Conservation (phyloP, 92 coral and sea anemone genomes). For the Parazoanthus darwini region DNA sequence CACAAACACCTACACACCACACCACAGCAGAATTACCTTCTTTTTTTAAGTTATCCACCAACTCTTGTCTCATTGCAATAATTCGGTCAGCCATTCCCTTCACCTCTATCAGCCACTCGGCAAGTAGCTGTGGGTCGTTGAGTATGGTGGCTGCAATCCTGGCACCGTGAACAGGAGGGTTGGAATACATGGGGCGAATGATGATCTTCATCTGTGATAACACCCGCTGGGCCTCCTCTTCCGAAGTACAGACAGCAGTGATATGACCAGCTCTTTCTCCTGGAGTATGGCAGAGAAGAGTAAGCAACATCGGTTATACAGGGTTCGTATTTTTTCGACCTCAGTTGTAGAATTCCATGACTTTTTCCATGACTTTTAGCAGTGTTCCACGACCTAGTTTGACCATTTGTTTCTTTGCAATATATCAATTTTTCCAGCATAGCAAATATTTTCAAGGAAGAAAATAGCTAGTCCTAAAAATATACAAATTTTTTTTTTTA, state of each 20-base stretch:
- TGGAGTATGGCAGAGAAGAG: constrained; percentile 21
- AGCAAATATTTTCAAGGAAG: too few species aligned
- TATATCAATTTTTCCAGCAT: too few species aligned
- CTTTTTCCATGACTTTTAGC: too few species aligned
- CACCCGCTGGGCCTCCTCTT: constrained; percentile 91
- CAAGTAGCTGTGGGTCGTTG: constrained; percentile 74
- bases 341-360: too few species aligned
- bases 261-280: constrained; percentile 94
- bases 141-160: constrained; percentile 77
- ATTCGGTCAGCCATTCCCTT: constrained; percentile 99
- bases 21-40: constrained; percentile 60
- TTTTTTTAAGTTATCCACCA: constrained; percentile 77
- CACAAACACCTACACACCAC: too few species aligned
- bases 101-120: constrained; percentile 92
- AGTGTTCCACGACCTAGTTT: too few species aligned
- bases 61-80: constrained; percentile 88
- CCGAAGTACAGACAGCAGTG: constrained; percentile 74
- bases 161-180: constrained; percentile 96
- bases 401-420: too few species aligned
- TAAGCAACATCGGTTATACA: too few species aligned
- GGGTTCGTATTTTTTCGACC: too few species aligned
- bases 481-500: too few species aligned
- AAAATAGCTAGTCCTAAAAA: too few species aligned
- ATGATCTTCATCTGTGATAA: constrained; percentile 93
- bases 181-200: constrained; percentile 97